Percentiles rank a stretch among this genome's conserved stretches.
Evolutionary conservation across 2,888 invertebrate species (phyloP).

Genomic region (Mimachlamys varia): DNA sequence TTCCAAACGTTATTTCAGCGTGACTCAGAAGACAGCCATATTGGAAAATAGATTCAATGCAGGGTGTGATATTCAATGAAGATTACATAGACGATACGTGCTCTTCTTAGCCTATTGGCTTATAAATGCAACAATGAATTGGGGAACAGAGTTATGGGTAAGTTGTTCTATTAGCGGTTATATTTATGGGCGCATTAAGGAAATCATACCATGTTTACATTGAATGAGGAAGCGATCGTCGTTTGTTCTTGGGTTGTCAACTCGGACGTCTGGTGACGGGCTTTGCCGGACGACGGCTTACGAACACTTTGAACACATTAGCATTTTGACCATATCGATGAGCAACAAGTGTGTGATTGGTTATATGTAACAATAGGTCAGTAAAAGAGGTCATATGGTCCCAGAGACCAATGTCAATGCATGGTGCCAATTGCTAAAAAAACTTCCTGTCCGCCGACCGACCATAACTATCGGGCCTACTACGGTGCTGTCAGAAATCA

Average conservation of each 20-base stretch:
- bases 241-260: conserved; percentile 18
- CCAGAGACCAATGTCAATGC: not conserved
- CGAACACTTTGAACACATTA: not conserved
- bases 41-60: conserved; percentile 34
- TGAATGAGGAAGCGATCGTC: conserved; percentile 36
- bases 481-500: no score
- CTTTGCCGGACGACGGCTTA: not conserved
- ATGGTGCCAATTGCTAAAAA: not conserved
- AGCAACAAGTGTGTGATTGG: not conserved
- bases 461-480: no score
- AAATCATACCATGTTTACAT: not conserved
- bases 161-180: conserved; percentile 49
- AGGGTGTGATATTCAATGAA: conserved; percentile 34
- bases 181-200: not conserved
- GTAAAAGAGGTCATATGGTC: not conserved
- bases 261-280: conserved; percentile 12
- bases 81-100: conserved; percentile 38
- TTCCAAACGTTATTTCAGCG: conserved; percentile 27
- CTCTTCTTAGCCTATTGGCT: conserved; percentile 40
- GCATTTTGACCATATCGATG: not conserved
- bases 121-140: conserved; percentile 71
- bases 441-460: not conserved
- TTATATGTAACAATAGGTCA: not conserved
- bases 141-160: conserved; percentile 76
- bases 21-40: conserved; percentile 21